Evolutionary conservation across 2,888 invertebrate species (phyloP), one percentile per base, ranked within the genome.

Genomic region (Volucella zonaria): DNA sequence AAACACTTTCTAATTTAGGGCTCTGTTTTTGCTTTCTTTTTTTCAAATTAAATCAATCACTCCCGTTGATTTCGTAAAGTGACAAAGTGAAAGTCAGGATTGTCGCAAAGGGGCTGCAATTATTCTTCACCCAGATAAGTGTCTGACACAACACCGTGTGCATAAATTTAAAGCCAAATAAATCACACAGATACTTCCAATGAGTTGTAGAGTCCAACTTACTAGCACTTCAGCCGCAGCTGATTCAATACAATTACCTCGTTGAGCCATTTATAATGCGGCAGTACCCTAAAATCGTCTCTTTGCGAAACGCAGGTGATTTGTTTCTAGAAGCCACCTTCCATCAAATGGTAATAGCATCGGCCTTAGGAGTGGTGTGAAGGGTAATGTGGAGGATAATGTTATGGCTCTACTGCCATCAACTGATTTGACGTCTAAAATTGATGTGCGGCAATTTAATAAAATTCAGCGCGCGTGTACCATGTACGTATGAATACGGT

Each of bases 381-480:
- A 31, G 1, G 6, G 31, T 31, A 6, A 31, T 31, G 6, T 31
- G 6, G 31, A 6, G 1, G 1, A 31, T 31, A 6, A 6, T 31
- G 31, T 31, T 31, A 6, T 31, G 31, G 6, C 31, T 6, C 31
- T 31, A 31, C 12, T 11, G 38, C 9, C 38, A 12, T 8, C 11
- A 62, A 9, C 62, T 54, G 54, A 61, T 62, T 62, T 62, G 62
- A 73, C 73, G 45, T 45, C 45, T 52, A 54, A 62, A 52, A 73
- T 73, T 73, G 73, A 73, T 73, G 73, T 31, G 23, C 31, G 52
- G 45, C 73, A 62, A 62, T 73, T 73, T 73, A 52, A 62, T 62
- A 61, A 73, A 73, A 54, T 45, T 54, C 54, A 54, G 67, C 6
- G 73, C 71, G 56, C 42, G 52, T 62, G 73, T 45, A 62, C 43